phyloP scores from a whole-genome alignment of 2,113 vertebrate genomes.

The Heptranchias perlo region DNA sequence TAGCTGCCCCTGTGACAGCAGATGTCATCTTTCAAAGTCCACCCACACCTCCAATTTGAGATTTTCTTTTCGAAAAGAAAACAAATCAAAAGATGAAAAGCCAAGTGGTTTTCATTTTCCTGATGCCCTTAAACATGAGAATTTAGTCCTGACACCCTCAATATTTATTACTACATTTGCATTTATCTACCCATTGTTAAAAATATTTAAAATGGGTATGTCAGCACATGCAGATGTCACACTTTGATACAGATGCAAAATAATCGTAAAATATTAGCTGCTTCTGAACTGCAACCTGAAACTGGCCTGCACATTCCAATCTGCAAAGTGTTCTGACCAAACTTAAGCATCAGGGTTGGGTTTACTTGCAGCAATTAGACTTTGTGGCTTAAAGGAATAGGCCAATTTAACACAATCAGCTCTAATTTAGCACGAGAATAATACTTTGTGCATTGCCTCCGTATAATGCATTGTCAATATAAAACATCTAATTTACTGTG shows the following conservation, averaged over 20 bases:
- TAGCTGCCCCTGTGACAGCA: constrained; percentile 43
- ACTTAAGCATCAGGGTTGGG: not conserved
- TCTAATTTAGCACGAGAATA: too few species aligned
- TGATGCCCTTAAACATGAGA: constrained; percentile 54
- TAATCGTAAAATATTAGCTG: not conserved
- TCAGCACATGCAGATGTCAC: not conserved
- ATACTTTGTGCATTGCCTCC: too few species aligned
- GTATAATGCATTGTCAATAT: too few species aligned
- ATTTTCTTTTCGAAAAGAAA: constrained; percentile 44
- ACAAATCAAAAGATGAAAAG: not conserved
- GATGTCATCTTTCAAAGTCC: constrained; percentile 43
- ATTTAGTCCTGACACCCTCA: not conserved
- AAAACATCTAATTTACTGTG: too few species aligned
- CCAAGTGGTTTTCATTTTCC: constrained; percentile 43
- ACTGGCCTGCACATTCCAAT: not conserved
- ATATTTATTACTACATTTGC: not conserved
- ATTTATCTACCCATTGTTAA: not conserved
- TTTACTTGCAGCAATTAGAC: not conserved
- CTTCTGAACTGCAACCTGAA: not conserved
- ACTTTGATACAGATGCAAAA: too few species aligned
- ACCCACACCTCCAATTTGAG: constrained; percentile 41
- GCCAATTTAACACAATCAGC: too few species aligned
- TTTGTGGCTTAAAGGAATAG: not conserved
- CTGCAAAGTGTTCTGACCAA: not conserved
- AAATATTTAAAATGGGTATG: not conserved